These are phyloP conservation scores for Rhynchomys soricoides DNA, from an alignment of 2,113 vertebrate genomes.

Conservation along the genomic window DNA sequence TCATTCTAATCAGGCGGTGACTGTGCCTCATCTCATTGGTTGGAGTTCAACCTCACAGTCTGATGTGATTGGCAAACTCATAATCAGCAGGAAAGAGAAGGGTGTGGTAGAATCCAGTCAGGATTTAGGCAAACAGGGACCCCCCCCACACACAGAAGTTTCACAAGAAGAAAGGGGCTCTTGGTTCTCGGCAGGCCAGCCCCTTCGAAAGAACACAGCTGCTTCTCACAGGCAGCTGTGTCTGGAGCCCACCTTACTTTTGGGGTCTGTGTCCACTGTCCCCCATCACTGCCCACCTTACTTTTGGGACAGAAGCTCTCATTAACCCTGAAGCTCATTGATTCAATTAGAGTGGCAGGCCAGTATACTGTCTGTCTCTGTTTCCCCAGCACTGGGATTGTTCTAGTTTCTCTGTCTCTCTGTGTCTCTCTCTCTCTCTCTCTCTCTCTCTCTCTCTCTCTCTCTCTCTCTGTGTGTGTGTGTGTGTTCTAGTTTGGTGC, in stretches of 20 bases:
- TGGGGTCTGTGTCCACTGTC: neutral
- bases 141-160: neutral
- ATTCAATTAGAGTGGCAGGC: neutral
- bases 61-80: neutral
- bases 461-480: no score
- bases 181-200: neutral
- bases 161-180: neutral
- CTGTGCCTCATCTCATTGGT: neutral
- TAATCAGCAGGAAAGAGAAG: neutral
- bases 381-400: neutral
- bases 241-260: neutral
- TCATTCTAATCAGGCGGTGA: neutral
- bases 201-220: neutral
- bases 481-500: no score
- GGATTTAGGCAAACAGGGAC: neutral
- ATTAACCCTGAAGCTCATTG: neutral
- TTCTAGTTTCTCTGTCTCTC: no score
- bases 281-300: neutral
- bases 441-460: no score
- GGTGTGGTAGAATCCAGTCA: neutral
- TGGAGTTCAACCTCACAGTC: neutral
- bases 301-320: neutral
- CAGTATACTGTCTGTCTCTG: neutral
- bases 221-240: neutral
- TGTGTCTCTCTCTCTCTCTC: no score